A percentile compares a stretch with the other conserved stretches of the same genome.
These are phyloP conservation scores for Drosophila paranaensis DNA, from an alignment of 2,888 invertebrate genomes.

Conservation along the genomic window DNA sequence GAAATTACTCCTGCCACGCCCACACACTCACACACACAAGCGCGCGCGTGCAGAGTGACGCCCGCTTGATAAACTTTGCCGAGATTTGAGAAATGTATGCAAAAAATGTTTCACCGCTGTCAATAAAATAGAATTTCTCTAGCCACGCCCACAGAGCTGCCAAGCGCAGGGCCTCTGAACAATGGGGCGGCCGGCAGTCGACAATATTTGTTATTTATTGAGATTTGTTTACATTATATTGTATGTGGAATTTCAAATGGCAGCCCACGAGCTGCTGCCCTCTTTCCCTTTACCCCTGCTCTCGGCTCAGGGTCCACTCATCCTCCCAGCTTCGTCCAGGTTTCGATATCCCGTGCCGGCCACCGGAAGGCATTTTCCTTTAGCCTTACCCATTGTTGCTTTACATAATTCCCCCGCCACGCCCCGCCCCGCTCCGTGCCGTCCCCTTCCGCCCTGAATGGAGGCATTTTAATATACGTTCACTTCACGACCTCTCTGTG, in stretches of 20 bases:
- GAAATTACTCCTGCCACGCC: conserved; percentile 14
- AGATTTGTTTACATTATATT: conserved; percentile 69
- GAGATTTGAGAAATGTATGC: conserved; percentile 66
- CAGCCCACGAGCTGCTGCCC: conserved; percentile 5
- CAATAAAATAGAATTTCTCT: conserved; percentile 68
- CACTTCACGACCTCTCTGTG: conserved; percentile 19
- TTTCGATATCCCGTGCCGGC: conserved; percentile 25
- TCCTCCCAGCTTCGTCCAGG: background rate
- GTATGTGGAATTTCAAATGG: conserved; percentile 39
- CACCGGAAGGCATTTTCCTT: conserved; percentile 21
- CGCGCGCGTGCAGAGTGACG: background rate
- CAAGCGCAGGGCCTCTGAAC: conserved; percentile 20
- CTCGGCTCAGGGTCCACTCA: background rate
- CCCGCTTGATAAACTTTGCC: conserved; percentile 26
- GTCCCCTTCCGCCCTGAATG: conserved; percentile 15
- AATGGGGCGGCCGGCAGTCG: conserved; percentile 24
- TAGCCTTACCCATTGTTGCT: conserved; percentile 14
- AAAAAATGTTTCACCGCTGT: conserved; percentile 59
- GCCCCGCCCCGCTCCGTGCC: too few species aligned
- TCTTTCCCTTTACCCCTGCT: too few species aligned
- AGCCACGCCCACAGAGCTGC: conserved; percentile 49
- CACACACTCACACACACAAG: background rate
- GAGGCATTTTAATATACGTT: conserved; percentile 63
- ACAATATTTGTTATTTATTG: conserved; percentile 67
- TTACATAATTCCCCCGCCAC: conserved; percentile 35